Evolutionary conservation across 2,888 invertebrate genomes (phyloP), one percentile per base, ranked within the genome.

Genomic region (Heteropelma amictum): DNA sequence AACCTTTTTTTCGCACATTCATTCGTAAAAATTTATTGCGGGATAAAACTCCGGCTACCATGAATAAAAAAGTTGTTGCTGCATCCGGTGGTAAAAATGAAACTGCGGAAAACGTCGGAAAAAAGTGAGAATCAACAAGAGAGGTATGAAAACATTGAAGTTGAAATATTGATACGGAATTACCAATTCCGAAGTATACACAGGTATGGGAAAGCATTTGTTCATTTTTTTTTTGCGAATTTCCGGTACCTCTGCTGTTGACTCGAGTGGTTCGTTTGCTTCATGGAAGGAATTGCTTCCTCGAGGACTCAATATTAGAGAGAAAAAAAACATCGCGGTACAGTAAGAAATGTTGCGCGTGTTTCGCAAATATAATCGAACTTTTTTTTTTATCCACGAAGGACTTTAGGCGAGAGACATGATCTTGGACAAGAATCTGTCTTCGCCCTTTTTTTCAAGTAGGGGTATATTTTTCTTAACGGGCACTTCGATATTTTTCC

Each of bases 401-500:
- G 5, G 35, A 54, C 1, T 12, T 54, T 54, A 35, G 17, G 21
- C 38, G 14, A 12, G 23, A 56, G 38, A 10, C 21, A 14, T 38
- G 38, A 23, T 38, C 21, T 38, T 3, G 19, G n/a, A n/a, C n/a
- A n/a, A 38, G n/a, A 19, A 51, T 35, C 26, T 19, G n/a, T 8
- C 6, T 7, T 14, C 28, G 14, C 19, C 49, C n/a, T n/a, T n/a
- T n/a, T 26, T 17, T 14, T 35, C 33, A 14, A 47, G 28, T 19
- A 26, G 30, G 26, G 51, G 14, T 21, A 40, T 14, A 40, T 38
- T 60, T 35, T 53, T 53, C 40, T 40, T 28, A 63, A 33, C 40
- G 35, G 63, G 21, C 73, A 60, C 71, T 72, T 73, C 58, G 58
- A 70, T 70, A 70, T 64, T 30, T 56, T 65, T 58, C 47, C 64